These are phyloP conservation scores for Drosophila longiperda DNA, from an alignment of 2,888 invertebrate genomes.

Conservation along the genomic window DNA sequence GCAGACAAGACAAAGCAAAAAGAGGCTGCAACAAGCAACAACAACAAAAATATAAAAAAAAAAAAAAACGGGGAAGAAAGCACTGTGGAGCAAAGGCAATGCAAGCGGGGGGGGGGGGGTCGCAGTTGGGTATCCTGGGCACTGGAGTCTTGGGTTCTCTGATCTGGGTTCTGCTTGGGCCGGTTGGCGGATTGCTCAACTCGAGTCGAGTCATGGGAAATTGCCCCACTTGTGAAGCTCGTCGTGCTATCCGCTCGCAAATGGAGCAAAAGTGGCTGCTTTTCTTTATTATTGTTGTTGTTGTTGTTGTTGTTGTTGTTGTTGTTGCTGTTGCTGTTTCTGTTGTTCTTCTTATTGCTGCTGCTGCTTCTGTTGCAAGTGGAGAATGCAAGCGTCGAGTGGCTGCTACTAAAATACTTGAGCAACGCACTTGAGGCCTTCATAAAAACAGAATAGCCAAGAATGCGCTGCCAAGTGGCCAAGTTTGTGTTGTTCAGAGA, in stretches of 20 bases:
- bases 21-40: background rate
- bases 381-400: conserved; percentile 74
- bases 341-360: conserved; percentile 39
- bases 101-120: background rate
- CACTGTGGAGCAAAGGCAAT: background rate
- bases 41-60: background rate
- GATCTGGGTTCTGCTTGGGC: conserved; percentile 6
- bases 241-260: conserved; percentile 70
- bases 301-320: conserved; percentile 25
- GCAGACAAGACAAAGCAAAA: conserved; percentile 34
- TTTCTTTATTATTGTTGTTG: conserved; percentile 36
- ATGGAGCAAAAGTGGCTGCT: conserved; percentile 74
- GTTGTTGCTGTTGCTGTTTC: conserved; percentile 36
- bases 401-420: conserved; percentile 74
- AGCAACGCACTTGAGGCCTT: conserved; percentile 69
- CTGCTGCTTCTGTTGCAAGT: conserved; percentile 35
- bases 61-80: background rate
- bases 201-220: conserved; percentile 59
- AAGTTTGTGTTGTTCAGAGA: conserved; percentile 67
- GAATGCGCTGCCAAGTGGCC: conserved; percentile 78
- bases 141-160: background rate
- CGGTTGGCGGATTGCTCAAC: conserved; percentile 34
- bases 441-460: conserved; percentile 68
- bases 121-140: conserved; percentile 4
- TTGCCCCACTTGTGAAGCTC: conserved; percentile 73